Evolutionary conservation across 2,888 invertebrate genomes (phyloP), one percentile per base, ranked within the genome.

Genomic region (Oxycera nigricornis): DNA sequence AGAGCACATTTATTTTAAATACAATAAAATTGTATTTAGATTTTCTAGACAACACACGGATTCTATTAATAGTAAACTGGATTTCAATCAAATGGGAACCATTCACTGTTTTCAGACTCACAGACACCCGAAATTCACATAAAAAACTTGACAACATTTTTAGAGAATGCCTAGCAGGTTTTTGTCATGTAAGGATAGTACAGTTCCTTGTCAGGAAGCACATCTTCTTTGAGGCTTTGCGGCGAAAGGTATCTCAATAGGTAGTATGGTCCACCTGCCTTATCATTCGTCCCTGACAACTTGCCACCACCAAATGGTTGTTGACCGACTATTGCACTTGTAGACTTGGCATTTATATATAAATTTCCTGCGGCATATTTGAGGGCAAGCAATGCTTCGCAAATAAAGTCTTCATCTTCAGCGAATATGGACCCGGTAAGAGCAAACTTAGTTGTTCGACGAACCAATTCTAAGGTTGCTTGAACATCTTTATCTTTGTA

Each of bases 231-330:
- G 79, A 98, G 90, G 0, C 96, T 90, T 83, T 96, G 96, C 0
- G 95, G 95, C 2, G 96, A 93, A 17, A 94, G 89, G 94, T 96
- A 99, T 80, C 95, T 90, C 80, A 96, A 87, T 30, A 94, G 89
- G 82, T 98, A 98, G 83, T 92, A 93, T 0, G 98, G 97, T 14
- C 97, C 96, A 4, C 99, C 99, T 2, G 98, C 96, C 86, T 99
- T 99, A 86, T 99, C 98, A 82, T 99, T 99, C 55, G 98, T 99
- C 89, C 95, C 98, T 72, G 97, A 97, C 88, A 94, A 90, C 80
- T 97, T 89, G 1, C 95, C 92, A 41, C 98, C 98, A 57, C 98
- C 98, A 83, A 99, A 99, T 0, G 98, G 98, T 84, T 99, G 99
- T 83, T 99, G 98, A 0, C 95, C 98, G 3, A 99, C 98, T 31